Evolutionary conservation across 2,888 invertebrate genomes (phyloP).

Genomic region (Caenorhabditis afra): DNA sequence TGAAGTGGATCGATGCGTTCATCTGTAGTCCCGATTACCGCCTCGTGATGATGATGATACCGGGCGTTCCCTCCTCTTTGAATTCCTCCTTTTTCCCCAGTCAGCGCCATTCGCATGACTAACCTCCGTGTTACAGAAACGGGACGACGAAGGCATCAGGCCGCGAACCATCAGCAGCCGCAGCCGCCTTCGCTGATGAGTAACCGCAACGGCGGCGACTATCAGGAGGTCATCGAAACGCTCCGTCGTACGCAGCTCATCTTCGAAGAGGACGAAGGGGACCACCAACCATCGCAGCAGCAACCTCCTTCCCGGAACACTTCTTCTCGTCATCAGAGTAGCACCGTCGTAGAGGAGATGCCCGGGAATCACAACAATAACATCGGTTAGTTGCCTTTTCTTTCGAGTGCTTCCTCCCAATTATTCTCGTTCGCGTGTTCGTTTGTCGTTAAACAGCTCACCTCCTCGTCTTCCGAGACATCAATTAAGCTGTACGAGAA

Average conservation of each 20-base stretch:
- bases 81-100: neutral
- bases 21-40: neutral
- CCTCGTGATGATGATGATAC: neutral
- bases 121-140: slow-evolving; percentile 20
- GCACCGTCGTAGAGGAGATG: slow-evolving; percentile 24
- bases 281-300: neutral
- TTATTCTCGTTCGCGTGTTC: slow-evolving; percentile 20
- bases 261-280: slow-evolving; percentile 33
- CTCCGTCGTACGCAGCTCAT: slow-evolving; percentile 42
- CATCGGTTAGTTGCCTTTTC: slow-evolving; percentile 10
- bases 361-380: slow-evolving; percentile 17
- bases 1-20: slow-evolving; percentile 9
- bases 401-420: neutral
- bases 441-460: slow-evolving; percentile 22
- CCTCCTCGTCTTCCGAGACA: slow-evolving; percentile 11
- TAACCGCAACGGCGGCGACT: slow-evolving; percentile 47
- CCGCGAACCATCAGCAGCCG: slow-evolving; percentile 23
- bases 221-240: slow-evolving; percentile 44
- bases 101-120: neutral
- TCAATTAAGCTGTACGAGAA: slow-evolving; percentile 14
- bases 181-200: slow-evolving; percentile 39
- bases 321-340: slow-evolving; percentile 2
- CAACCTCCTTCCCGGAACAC: neutral
- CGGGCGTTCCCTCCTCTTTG: slow-evolving; percentile 1
- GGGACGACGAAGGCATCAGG: slow-evolving; percentile 41